A percentile compares a stretch with the other conserved stretches of the same genome.
These are phyloP conservation scores for Pyxicephalus adspersus DNA, from an alignment of 2,113 vertebrate species.

Conservation along the genomic window DNA sequence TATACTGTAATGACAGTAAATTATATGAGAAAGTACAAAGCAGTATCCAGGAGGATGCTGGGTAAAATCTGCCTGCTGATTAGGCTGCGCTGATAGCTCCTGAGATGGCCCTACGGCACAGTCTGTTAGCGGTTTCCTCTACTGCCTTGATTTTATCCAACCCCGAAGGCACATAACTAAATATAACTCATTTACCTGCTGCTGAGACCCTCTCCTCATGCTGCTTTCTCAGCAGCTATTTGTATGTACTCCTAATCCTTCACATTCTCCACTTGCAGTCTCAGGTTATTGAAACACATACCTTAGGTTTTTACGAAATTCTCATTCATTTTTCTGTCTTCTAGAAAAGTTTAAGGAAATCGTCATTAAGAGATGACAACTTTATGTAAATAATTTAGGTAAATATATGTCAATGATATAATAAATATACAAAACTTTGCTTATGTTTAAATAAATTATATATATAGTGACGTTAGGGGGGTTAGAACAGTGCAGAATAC, in stretches of 20 bases:
- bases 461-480: too few species aligned
- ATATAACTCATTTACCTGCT: conserved; percentile 35
- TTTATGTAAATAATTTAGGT: too few species aligned
- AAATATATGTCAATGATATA: too few species aligned
- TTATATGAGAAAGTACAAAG: not conserved
- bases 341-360: too few species aligned
- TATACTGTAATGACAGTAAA: not conserved
- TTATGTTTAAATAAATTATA: too few species aligned
- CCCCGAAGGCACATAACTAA: conserved; percentile 24
- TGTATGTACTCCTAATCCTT: not conserved
- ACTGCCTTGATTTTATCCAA: conserved; percentile 12
- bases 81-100: not conserved
- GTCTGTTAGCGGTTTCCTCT: conserved; percentile 12
- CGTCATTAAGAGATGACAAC: too few species aligned
- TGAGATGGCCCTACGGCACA: conserved; percentile 7
- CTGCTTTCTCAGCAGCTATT: not conserved
- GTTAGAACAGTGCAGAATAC: too few species aligned
- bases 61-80: not conserved
- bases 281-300: not conserved
- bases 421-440: too few species aligned
- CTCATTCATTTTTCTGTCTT: too few species aligned
- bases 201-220: not conserved
- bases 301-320: too few species aligned
- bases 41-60: not conserved
- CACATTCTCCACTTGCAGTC: not conserved